These are phyloP conservation scores for Perccottus glenii DNA, from an alignment of 2,113 vertebrate species.

Conservation along the genomic window DNA sequence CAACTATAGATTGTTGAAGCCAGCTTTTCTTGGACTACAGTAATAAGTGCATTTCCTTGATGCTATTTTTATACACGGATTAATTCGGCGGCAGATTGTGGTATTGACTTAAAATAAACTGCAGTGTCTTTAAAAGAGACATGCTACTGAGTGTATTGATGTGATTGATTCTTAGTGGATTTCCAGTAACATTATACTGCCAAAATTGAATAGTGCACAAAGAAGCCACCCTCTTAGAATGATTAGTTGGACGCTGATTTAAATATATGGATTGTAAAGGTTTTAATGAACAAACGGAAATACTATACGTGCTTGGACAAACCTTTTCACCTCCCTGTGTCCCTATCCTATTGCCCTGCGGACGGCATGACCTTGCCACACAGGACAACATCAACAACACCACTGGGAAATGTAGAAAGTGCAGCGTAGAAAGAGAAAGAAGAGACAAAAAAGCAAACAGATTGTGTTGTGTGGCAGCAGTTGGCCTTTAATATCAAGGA, in stretches of 20 bases:
- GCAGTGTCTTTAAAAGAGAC: background rate
- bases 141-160: background rate
- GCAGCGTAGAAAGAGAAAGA: background rate
- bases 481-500: conserved; percentile 32
- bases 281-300: background rate
- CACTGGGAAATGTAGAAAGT: background rate
- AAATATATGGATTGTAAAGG: conserved; percentile 1
- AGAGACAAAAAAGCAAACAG: background rate
- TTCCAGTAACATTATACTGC: background rate
- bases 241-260: background rate
- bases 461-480: conserved; percentile 3
- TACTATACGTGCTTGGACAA: background rate
- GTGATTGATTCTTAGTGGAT: background rate
- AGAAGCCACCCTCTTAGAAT: background rate
- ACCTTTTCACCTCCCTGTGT: background rate
- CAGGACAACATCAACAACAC: conserved; percentile 7
- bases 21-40: background rate
- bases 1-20: background rate
- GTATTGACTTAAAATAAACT: conserved; percentile 9
- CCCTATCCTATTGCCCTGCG: background rate
- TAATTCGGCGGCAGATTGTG: conserved; percentile 9
- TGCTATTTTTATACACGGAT: conserved; percentile 1
- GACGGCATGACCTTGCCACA: background rate
- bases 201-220: background rate
- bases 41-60: conserved; percentile 6